Base-by-base conservation (phyloP, 2,797 vertebrate species). In the Cirrhinus mrigala region DNA sequence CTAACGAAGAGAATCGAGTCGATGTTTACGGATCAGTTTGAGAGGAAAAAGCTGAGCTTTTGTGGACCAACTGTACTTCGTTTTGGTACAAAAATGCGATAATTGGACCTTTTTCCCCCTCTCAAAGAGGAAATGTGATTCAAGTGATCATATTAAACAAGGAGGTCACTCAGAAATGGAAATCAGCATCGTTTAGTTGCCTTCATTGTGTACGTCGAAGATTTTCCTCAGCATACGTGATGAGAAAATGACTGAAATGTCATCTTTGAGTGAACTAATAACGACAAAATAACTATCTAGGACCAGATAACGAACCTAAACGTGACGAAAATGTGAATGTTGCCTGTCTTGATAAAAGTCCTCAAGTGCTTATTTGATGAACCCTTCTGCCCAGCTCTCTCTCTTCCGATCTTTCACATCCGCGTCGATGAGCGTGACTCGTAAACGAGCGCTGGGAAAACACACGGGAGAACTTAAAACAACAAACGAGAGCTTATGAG, bases 341-440 rank as follows among this genome's bases (percentile, higher is more conserved):
- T 50, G 29, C n/a, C 6, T 81, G n/a, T 73, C 33, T 27, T 73
- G 69, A 89, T 89, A 87, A 22, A 33, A 86, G 80, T 90, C 82
- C 91, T 90, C 86, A 94, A 93, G 93, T 93, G 92, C 93, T 95
- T 81, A 90, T 85, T 60, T 40, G 50, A 79, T 33, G 75, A 79
- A 68, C 73, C 73, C 27, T 66, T 18, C 60, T 48, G 24, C 37
- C 56, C 40, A n/a, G 0, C 60, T 85, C 75, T 54, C 82, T 14
- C 50, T 82, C 80, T 54, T 27, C 40, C 60, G 22, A 18, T 81
- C 79, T 54, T 64, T 44, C 33, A 73, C 37, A 37, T 69, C 33
- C 18, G 14, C 24, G 7, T 50, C 66, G 10, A 50, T 2, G 73
- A 33, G 24, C 27, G 73, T 64, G 68, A 56, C 18, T 48, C 24